Percentiles rank a stretch among this genome's conserved stretches.
phyloP scores from a whole-genome alignment of 2,797 vertebrate genomes.

The Margarornis squamiger region DNA sequence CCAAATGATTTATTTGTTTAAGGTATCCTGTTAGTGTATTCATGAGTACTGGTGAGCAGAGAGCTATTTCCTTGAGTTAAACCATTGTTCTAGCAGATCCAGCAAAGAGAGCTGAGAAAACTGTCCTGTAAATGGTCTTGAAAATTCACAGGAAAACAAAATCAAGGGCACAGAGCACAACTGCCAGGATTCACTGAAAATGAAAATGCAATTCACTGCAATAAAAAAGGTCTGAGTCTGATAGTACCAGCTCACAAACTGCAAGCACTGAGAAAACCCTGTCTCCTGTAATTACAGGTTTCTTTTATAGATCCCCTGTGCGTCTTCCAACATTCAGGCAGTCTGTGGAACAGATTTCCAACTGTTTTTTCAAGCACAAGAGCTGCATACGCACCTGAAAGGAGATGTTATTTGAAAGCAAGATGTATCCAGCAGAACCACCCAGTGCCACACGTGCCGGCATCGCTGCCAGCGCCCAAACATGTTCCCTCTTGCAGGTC shows the following conservation, averaged over 20 bases:
- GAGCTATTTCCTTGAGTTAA: conserved; percentile 18
- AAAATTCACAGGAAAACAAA: not conserved
- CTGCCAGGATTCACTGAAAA: not conserved
- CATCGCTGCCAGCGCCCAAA: rapidly evolving
- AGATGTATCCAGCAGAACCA: not conserved
- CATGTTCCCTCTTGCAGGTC: not conserved
- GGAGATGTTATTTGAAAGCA: not conserved
- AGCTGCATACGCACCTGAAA: rapidly evolving
- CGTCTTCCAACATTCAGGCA: rapidly evolving
- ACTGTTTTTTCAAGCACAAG: not conserved
- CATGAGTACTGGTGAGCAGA: not conserved
- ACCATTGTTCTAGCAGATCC: not conserved
- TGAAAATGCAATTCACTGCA: not conserved
- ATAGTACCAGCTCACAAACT: not conserved
- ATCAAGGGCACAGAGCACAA: not conserved
- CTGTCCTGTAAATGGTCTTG: not conserved
- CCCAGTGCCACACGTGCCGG: not conserved
- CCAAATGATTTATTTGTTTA: not conserved
- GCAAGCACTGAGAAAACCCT: not conserved
- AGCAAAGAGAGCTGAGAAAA: not conserved
- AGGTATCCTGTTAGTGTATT: conserved; percentile 3
- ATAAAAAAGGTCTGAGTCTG: not conserved
- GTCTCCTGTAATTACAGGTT: rapidly evolving
- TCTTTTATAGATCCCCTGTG: not conserved
- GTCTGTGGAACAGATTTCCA: not conserved